Percentiles rank a stretch among this genome's conserved stretches.
Conservation (phyloP, 2,113 vertebrate species). For the Phoxinus phoxinus region DNA sequence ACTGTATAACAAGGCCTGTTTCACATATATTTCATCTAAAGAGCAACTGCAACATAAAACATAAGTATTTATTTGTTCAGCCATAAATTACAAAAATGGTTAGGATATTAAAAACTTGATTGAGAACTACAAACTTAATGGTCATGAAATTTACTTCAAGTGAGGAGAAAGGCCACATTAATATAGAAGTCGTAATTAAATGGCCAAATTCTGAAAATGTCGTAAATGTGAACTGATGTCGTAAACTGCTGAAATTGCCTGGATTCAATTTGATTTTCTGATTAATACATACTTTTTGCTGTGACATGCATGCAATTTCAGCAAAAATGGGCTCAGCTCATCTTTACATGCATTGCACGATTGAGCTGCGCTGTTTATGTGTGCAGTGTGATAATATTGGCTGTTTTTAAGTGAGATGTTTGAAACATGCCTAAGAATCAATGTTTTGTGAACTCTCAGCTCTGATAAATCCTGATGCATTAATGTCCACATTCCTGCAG, state of each 20-base stretch:
- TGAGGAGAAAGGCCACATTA: no score
- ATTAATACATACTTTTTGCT: neutral
- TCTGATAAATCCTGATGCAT: no score
- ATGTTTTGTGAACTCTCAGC: neutral
- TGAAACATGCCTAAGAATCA: neutral
- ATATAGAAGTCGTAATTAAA: neutral
- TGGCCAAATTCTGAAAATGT: neutral
- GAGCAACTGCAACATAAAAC: neutral
- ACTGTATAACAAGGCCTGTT: neutral
- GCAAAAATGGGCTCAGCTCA: neutral
- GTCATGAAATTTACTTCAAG: no score
- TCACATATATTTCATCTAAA: neutral
- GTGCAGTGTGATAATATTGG: neutral
- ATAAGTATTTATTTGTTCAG: no score
- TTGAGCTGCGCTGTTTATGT: neutral
- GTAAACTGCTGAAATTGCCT: neutral
- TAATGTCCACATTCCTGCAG: constrained; percentile 56
- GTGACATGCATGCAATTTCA: neutral
- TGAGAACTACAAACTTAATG: neutral
- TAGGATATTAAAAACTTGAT: neutral
- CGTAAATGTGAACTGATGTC: neutral
- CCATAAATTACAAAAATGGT: no score
- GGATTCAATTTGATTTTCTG: neutral
- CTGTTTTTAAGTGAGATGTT: neutral
- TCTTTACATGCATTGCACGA: neutral